phyloP scores from a whole-genome alignment of 2,888 invertebrate species.

The Himalopsyche tibetana region DNA sequence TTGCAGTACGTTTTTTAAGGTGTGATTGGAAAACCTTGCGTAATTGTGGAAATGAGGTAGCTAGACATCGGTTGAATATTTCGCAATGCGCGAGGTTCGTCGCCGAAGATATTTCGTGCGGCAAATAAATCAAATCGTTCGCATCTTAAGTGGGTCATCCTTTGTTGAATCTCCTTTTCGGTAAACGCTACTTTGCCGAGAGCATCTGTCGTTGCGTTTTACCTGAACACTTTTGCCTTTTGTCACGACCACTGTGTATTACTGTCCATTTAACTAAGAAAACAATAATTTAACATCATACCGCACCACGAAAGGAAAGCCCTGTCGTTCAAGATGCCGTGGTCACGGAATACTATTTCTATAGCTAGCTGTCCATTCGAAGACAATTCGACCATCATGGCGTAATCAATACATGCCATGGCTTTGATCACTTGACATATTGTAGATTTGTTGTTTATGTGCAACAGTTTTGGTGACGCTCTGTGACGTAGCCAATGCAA shows the following conservation, averaged over 20 bases:
- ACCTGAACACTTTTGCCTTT: not conserved
- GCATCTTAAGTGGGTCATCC: constrained; percentile 25
- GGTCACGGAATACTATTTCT: too few species aligned
- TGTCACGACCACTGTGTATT: not conserved
- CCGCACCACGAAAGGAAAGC: too few species aligned
- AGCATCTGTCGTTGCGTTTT: constrained; percentile 4
- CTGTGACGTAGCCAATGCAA: too few species aligned
- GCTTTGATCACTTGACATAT: too few species aligned
- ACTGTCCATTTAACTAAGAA: too few species aligned
- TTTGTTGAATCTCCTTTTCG: constrained; percentile 40
- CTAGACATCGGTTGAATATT: not conserved
- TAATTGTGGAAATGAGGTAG: constrained; percentile 34
- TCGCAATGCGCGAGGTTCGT: constrained; percentile 16
- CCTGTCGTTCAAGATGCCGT: too few species aligned
- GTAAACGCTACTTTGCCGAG: not conserved
- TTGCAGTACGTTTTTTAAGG: not conserved
- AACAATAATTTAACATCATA: too few species aligned
- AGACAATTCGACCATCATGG: too few species aligned
- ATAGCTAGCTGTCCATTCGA: too few species aligned
- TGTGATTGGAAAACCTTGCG: constrained; percentile 11
- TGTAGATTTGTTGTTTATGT: too few species aligned
- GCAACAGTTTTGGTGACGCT: too few species aligned
- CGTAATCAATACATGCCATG: too few species aligned
- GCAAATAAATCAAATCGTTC: constrained; percentile 32
- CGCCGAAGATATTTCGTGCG: constrained; percentile 41